Evolutionary conservation across 2,888 invertebrate genomes (phyloP).

Genomic region (Syrista parreyssii): DNA sequence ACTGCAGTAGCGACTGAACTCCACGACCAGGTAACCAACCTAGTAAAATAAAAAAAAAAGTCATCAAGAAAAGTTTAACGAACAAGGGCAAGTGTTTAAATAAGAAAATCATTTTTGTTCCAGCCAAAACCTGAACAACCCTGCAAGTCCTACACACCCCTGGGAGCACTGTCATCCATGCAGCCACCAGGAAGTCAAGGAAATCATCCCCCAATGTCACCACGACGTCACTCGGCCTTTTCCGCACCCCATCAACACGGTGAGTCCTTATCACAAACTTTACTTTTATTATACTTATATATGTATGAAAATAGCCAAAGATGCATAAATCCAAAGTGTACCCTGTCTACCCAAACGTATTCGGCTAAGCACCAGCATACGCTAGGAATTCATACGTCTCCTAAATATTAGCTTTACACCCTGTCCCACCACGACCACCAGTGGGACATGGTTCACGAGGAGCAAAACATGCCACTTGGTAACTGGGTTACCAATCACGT

Average conservation of each 20-base stretch:
- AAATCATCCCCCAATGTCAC: conserved; percentile 63
- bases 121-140: conserved; percentile 63
- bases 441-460: not conserved
- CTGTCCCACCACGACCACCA: not conserved
- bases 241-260: conserved; percentile 73
- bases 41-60: not conserved
- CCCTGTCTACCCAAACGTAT: not conserved
- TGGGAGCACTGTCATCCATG: conserved; percentile 88
- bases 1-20: conserved; percentile 78
- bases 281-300: not conserved
- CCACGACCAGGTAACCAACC: conserved; percentile 58
- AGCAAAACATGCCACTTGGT: not conserved
- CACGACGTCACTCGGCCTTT: conserved; percentile 63
- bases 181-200: conserved; percentile 78
- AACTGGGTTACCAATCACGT: not conserved
- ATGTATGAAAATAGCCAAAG: not conserved
- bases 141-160: conserved; percentile 82
- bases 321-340: not conserved
- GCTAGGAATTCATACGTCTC: not conserved
- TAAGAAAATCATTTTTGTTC: conserved; percentile 10
- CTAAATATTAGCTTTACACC: not conserved
- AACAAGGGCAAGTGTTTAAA: not conserved
- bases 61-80: not conserved
- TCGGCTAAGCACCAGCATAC: not conserved
- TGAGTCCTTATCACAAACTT: conserved; percentile 51